Conservation (phyloP, 2,113 vertebrate genomes). For the Rhagologus leucostigma region DNA sequence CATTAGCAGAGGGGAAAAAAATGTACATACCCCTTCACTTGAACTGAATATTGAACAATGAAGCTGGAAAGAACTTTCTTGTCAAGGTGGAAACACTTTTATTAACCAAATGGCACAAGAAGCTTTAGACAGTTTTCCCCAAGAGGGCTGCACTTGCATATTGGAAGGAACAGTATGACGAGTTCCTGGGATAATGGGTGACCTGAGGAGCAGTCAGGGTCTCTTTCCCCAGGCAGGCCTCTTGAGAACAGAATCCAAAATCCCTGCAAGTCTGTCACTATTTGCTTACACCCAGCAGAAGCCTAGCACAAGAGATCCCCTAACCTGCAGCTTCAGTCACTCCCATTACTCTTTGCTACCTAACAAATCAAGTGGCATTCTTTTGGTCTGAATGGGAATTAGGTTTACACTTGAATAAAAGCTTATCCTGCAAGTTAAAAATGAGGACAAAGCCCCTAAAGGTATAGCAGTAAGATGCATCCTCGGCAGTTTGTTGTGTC, state of each 20-base stretch:
- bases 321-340: background rate
- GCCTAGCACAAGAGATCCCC: background rate
- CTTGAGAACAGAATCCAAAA: background rate
- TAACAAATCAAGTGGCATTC: background rate
- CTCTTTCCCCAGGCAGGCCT: background rate
- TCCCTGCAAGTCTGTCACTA: background rate
- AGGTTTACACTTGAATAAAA: background rate
- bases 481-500: conserved; percentile 1
- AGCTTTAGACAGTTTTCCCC: background rate
- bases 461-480: background rate
- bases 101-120: conserved; percentile 29
- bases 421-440: background rate
- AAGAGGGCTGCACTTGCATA: conserved; percentile 15
- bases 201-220: background rate
- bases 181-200: background rate
- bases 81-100: conserved; percentile 22
- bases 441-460: background rate
- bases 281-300: background rate
- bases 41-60: background rate
- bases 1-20: background rate
- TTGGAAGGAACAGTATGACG: background rate
- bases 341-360: background rate
- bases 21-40: background rate
- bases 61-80: background rate
- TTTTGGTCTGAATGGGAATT: background rate